Evolutionary conservation across 2,797 vertebrate genomes (phyloP).

Genomic region (Chiroxiphia lanceolata): DNA sequence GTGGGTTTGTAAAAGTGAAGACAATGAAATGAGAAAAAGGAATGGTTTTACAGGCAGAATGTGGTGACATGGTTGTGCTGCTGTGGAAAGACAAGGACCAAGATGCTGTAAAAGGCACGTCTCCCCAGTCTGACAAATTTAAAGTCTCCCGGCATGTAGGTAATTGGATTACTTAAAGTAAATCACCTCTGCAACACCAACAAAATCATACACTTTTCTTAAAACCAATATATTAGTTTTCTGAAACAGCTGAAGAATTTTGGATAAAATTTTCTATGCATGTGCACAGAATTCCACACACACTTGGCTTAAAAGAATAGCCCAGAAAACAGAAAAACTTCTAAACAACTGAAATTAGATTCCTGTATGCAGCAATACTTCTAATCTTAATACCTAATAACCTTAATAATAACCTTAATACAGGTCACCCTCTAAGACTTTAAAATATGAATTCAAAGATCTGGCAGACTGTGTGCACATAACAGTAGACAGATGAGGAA

Average conservation of each 20-base stretch:
- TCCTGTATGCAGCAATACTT: background rate
- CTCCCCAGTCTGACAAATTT: background rate
- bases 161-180: background rate
- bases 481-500: background rate
- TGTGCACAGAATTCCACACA: background rate
- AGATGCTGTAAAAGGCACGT: background rate
- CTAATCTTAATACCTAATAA: background rate
- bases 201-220: background rate
- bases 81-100: background rate
- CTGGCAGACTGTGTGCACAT: background rate
- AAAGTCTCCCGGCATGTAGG: background rate
- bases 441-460: background rate
- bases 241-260: background rate
- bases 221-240: background rate
- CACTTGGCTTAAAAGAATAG: background rate
- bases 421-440: background rate
- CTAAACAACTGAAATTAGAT: background rate
- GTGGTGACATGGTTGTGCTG: background rate
- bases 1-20: background rate
- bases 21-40: background rate
- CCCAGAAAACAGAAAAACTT: background rate
- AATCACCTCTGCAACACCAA: background rate
- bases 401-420: background rate
- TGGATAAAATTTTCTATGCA: background rate
- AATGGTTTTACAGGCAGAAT: background rate